A percentile compares a stretch with the other conserved stretches of the same genome.
These are phyloP conservation scores for Lates calcarifer DNA, from an alignment of 2,113 vertebrate species.

Conservation along the genomic window DNA sequence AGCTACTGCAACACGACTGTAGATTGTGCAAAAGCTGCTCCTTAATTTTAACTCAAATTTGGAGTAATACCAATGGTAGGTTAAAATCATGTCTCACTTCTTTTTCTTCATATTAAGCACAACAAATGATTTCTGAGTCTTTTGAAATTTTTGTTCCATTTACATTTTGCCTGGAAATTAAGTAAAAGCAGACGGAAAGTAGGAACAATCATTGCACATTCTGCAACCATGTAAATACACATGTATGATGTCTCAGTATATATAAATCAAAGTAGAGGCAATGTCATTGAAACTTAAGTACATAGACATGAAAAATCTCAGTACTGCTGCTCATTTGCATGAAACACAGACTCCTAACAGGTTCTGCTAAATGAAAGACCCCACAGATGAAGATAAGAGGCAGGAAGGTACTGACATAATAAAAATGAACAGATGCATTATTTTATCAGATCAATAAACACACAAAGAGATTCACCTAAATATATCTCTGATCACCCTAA, in stretches of 20 bases:
- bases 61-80: conserved; percentile 16
- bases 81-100: conserved; percentile 21
- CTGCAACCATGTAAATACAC: conserved; percentile 51
- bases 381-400: conserved; percentile 17
- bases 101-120: conserved; percentile 14
- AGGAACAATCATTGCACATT: conserved; percentile 43
- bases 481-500: conserved; percentile 10
- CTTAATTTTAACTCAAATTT: conserved; percentile 14
- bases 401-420: conserved; percentile 1
- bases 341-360: conserved; percentile 42
- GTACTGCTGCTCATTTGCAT: conserved; percentile 56
- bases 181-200: conserved; percentile 40
- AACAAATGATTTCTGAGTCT: neutral
- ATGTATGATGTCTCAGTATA: conserved; percentile 52
- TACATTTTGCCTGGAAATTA: conserved; percentile 39
- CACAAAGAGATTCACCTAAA: neutral
- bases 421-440: conserved; percentile 30
- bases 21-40: conserved; percentile 25
- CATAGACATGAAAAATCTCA: conserved; percentile 41
- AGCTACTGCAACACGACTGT: conserved; percentile 21
- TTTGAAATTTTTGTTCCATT: neutral
- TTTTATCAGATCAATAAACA: conserved; percentile 34
- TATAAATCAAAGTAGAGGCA: conserved; percentile 61
- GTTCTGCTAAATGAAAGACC: neutral
- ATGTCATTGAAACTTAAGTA: conserved; percentile 46